Evolutionary conservation across 2,113 vertebrate genomes (phyloP), one percentile per base, ranked within the genome.

Genomic region (Ageneiosus marmoratus): DNA sequence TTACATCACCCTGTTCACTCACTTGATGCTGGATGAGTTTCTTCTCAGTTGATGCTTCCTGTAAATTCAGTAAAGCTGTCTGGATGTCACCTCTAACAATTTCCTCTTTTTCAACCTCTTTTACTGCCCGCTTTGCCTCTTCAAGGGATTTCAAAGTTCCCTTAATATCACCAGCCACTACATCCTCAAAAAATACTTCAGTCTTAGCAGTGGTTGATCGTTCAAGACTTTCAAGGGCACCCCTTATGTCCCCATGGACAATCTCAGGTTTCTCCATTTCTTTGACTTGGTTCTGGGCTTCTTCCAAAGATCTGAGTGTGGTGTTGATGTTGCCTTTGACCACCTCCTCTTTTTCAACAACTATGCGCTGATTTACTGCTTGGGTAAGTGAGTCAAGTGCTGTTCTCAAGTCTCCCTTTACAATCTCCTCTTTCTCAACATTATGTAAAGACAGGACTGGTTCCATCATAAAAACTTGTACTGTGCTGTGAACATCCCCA

Each of bases 401-500:
- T 84, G 94, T 94, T 53, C 89, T 95, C 46, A 97, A 94, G 86
- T 97, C 95, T 44, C 94, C 96, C 89, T 95, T 95, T 84, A 95
- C 91, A 79, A 95, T 94, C 70, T 96, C 94, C 85, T 94, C 91
- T 88, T 93, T 94, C 84, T 93, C 89, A 24, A 92, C 73, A 88
- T 96, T 95, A 86, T 81, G 86, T 86, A 91, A 90, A 72, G 86
- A 88, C 29, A 88, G 89, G 60, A 89, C 87, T 10, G 94, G 94
- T 85, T 95, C 94, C 0, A 91, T 93, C 93, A 95, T 96, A 77
- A 98, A 96, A 85, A 95, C 93, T 88, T 96, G 91, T 46, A 96
- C 93, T 22, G 89, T 93, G 83, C 93, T 96, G 86, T 91, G 80
- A 0, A 97, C 96, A 76, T 97, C 94, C 48, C 96, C 96, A 34